Evolutionary conservation across 2,113 vertebrate species (phyloP).

Genomic region (Brachypteracias leptosomus): DNA sequence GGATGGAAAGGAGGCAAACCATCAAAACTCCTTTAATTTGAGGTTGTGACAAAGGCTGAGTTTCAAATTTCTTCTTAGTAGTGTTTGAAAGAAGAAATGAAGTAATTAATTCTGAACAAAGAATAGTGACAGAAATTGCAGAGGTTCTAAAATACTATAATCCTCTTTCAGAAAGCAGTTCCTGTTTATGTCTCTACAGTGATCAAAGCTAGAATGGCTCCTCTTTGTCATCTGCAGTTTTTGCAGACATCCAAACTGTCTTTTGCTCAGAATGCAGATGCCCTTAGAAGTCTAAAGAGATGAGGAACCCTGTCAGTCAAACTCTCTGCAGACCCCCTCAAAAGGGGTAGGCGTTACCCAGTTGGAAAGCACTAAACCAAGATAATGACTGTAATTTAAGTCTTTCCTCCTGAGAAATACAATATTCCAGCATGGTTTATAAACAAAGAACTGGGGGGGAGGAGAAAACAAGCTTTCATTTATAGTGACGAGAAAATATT

Average conservation of each 20-base stretch:
- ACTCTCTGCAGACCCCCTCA: background rate
- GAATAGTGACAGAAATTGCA: background rate
- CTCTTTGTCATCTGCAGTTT: background rate
- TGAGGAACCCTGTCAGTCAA: background rate
- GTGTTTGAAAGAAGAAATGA: background rate
- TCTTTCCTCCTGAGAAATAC: background rate
- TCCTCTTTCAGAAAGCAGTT: constrained; percentile 6
- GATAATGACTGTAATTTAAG: background rate
- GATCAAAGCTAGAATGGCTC: constrained; percentile 37
- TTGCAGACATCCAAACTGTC: background rate
- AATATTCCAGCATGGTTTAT: background rate
- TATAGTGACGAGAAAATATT: background rate
- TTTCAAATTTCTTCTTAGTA: background rate
- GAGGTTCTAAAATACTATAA: constrained; percentile 28
- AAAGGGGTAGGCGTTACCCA: background rate
- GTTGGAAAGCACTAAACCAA: background rate
- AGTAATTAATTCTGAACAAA: constrained; percentile 35
- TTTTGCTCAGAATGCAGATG: background rate
- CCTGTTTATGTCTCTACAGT: constrained; percentile 24
- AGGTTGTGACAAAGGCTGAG: background rate
- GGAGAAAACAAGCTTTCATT: background rate
- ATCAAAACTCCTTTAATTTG: background rate
- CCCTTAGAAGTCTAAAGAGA: background rate
- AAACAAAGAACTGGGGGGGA: background rate
- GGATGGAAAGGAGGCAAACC: background rate